These are phyloP conservation scores for Drosophila nr. fundita DNA, from an alignment of 2,888 invertebrate genomes.

Conservation along the genomic window DNA sequence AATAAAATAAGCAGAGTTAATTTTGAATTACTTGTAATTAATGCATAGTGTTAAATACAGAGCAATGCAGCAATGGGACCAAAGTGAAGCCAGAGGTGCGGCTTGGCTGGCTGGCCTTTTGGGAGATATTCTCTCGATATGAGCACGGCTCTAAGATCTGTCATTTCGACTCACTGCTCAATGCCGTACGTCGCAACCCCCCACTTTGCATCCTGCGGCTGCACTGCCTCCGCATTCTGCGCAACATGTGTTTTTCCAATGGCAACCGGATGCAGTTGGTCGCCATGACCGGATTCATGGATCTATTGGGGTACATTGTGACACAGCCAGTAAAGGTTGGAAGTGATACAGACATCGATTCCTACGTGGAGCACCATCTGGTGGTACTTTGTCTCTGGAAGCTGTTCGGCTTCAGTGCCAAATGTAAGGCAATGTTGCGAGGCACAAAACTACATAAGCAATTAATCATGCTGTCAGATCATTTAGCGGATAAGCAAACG, in stretches of 20 bases:
- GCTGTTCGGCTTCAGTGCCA: conserved; percentile 80
- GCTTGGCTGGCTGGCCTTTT: conserved; percentile 81
- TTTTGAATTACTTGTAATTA: too few relatives aligned
- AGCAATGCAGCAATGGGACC: conserved; percentile 47
- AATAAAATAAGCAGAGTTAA: too few relatives aligned
- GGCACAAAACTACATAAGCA: conserved; percentile 78
- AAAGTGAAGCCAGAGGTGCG: conserved; percentile 74
- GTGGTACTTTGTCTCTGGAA: conserved; percentile 80
- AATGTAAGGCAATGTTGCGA: conserved; percentile 79
- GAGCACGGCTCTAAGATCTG: conserved; percentile 76
- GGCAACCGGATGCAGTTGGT: conserved; percentile 78
- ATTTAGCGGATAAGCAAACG: conserved; percentile 43
- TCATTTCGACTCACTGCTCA: conserved; percentile 75
- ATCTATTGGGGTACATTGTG: conserved; percentile 68
- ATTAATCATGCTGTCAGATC: conserved; percentile 63
- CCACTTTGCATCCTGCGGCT: conserved; percentile 56
- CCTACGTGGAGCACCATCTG: conserved; percentile 79
- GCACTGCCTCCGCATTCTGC: conserved; percentile 78
- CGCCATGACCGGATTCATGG: conserved; percentile 67
- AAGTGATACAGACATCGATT: conserved; percentile 16
- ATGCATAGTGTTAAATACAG: too few relatives aligned
- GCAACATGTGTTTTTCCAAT: conserved; percentile 83
- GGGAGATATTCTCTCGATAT: conserved; percentile 83
- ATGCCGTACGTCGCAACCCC: conserved; percentile 63
- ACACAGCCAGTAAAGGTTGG: conserved; percentile 35